phyloP scores from a whole-genome alignment of 2,113 vertebrate genomes.

The Siphamia tubifer region DNA sequence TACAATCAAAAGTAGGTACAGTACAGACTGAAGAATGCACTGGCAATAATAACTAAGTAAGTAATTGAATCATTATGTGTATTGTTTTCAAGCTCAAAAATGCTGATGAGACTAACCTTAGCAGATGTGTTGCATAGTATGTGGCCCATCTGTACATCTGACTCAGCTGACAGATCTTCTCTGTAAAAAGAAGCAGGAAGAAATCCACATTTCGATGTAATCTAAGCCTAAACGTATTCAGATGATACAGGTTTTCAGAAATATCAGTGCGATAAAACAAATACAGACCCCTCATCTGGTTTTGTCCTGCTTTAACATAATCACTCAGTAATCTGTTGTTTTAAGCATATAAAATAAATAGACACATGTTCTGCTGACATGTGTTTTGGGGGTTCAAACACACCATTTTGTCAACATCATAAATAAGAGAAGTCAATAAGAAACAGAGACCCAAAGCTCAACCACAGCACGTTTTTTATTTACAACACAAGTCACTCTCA shows the following conservation, averaged over 20 bases:
- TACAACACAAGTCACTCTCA: slow-evolving; percentile 15
- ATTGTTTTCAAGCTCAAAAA: neutral
- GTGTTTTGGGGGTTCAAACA: neutral
- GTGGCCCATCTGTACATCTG: neutral
- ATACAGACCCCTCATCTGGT: too few relatives aligned
- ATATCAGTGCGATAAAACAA: too few relatives aligned
- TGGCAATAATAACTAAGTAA: too few relatives aligned
- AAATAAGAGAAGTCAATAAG: slow-evolving; percentile 31
- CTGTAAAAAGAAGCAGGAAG: neutral
- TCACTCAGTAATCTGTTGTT: too few relatives aligned
- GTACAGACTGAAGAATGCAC: too few relatives aligned
- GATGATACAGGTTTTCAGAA: neutral
- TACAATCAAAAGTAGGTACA: too few relatives aligned
- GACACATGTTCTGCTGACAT: neutral
- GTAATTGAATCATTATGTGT: neutral
- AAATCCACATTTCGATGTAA: too few relatives aligned
- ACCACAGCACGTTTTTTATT: slow-evolving; percentile 43
- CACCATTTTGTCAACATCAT: slow-evolving; percentile 6
- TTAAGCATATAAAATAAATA: too few relatives aligned
- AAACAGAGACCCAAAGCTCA: slow-evolving; percentile 26
- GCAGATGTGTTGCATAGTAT: neutral
- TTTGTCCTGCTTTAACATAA: too few relatives aligned
- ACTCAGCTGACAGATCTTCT: neutral
- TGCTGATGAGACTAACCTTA: neutral
- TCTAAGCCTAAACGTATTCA: neutral